Evolutionary conservation across 1,140 invertebrate genomes (phyloP), one percentile per base, ranked within the genome.

Genomic region (Dendroctonus ponderosae): DNA sequence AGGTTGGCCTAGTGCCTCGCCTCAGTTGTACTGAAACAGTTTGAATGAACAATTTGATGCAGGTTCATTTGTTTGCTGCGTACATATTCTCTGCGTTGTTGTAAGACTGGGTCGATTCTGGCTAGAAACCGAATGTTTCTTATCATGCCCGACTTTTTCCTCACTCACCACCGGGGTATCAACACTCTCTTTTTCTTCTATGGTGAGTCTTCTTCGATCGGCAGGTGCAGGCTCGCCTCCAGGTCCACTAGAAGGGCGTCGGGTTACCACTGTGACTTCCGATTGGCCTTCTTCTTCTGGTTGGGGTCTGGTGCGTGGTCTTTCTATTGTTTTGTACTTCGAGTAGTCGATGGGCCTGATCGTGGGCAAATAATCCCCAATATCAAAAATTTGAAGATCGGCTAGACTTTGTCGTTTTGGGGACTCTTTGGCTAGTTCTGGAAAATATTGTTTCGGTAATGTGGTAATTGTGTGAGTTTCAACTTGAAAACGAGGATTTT

Each of bases 321-420:
- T 38, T 67, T 75, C 68, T 46, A 79, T 79, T 11, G 75, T 77
- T 68, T 76, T 79, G 53, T 79, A 79, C 66, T 77, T 79, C 0
- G 76, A 77, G 43, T 71, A 73, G 62, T 79, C 77, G 56, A 75
- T 74, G 51, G 62, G 70, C 66, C 77, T 75, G 5, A 74, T 48
- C 69, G 74, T 72, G 1, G 76, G 73, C 12, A 74, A 48, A 65
- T 70, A 77, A 5, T 78, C 75, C 15, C 61, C 64, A 44, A 76
- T 74, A 53, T 77, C 75, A 51, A 77, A 75, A 54, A 77, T 76
- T 68, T 75, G 67, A 7, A 59, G 68, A 53, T 68, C 65, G 11
- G n/a, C 50, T 46, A 64, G 39, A 40, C 50, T 44, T 58, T 71
- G 70, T 11, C 64, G 71, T 15, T 75, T 72, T 5, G 72, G 71